phyloP scores from a whole-genome alignment of 2,888 invertebrate species.

The Slavum lentiscoides region DNA sequence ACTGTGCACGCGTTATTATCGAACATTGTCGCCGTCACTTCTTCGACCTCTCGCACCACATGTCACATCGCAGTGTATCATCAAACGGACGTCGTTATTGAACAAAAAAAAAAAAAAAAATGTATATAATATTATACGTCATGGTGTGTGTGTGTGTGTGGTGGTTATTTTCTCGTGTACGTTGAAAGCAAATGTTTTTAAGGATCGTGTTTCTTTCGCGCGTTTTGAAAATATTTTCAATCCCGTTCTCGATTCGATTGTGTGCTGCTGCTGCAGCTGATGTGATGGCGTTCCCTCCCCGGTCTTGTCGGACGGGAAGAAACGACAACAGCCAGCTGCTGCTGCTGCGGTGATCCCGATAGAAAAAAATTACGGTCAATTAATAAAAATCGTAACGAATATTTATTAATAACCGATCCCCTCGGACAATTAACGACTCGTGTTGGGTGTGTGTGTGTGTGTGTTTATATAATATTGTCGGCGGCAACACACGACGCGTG shows the following conservation, averaged over 20 bases:
- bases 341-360: no score
- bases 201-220: background rate
- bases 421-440: background rate
- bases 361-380: background rate
- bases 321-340: no score
- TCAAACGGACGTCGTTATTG: constrained; percentile 12
- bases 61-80: background rate
- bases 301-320: no score
- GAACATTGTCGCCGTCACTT: background rate
- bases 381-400: background rate
- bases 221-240: no score
- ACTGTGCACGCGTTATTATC: background rate
- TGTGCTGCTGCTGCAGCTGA: no score
- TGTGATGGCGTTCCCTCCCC: no score
- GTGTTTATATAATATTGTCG: no score
- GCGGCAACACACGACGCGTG: no score
- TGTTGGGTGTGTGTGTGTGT: no score
- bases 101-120: no score
- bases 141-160: background rate
- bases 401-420: background rate
- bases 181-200: background rate
- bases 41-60: background rate
- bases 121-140: no score
- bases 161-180: background rate
- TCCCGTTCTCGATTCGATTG: background rate